These are phyloP conservation scores for Ephestia elutella DNA, from an alignment of 1,140 invertebrate genomes.

Conservation along the genomic window DNA sequence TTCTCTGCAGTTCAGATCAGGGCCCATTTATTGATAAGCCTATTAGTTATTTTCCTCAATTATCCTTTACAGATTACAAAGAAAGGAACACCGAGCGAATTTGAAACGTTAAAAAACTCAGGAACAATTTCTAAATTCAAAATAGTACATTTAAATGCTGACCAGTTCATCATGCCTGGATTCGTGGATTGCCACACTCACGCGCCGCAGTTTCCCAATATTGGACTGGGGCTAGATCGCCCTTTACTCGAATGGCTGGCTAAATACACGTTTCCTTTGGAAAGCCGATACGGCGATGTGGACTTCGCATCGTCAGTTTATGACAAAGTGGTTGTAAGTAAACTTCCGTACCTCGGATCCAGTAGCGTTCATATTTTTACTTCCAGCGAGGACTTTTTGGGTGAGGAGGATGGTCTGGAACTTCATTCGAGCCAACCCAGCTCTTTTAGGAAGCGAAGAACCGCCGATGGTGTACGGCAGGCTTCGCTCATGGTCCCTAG, in stretches of 20 bases:
- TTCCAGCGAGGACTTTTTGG: no score
- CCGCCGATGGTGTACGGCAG: no score
- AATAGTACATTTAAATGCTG: slow-evolving; percentile 57
- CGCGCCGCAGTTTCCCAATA: slow-evolving; percentile 90
- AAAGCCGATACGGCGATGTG: slow-evolving; percentile 81
- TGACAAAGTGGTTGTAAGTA: slow-evolving; percentile 85
- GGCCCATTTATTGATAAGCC: no score
- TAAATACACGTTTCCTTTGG: slow-evolving; percentile 90
- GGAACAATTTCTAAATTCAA: slow-evolving; percentile 31
- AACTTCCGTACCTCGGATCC: no score
- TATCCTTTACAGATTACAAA: slow-evolving; percentile 47
- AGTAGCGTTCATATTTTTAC: no score
- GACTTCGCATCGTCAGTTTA: slow-evolving; percentile 84
- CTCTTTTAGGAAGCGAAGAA: no score
- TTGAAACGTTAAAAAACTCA: slow-evolving; percentile 24
- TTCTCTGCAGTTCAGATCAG: no score
- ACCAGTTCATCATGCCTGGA: slow-evolving; percentile 89
- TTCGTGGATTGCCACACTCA: slow-evolving; percentile 93
- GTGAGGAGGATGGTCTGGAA: no score
- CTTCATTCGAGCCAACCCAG: no score
- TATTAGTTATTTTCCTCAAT: no score
- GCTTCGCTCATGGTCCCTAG: no score
- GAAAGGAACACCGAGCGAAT: slow-evolving; percentile 36
- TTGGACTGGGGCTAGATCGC: slow-evolving; percentile 86
- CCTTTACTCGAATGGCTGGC: slow-evolving; percentile 88